A percentile compares a stretch with the other conserved stretches of the same genome.
These are phyloP conservation scores for Poeciliopsis turneri DNA, from an alignment of 2,797 vertebrate genomes.

Conservation along the genomic window DNA sequence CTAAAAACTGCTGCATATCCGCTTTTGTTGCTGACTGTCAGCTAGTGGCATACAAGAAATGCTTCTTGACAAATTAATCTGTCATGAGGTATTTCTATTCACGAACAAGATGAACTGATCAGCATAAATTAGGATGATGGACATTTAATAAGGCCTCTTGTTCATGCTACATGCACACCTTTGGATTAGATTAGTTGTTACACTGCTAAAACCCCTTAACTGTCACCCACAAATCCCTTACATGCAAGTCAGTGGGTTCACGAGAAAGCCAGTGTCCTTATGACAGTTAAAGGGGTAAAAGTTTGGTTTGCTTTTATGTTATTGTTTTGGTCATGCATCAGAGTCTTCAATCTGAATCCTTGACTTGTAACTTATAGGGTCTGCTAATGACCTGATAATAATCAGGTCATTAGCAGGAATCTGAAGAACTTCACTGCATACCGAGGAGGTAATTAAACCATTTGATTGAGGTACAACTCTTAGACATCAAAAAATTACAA, in stretches of 20 bases:
- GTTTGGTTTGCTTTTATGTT: neutral
- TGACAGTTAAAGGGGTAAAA: neutral
- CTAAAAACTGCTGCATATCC: neutral
- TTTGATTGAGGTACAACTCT: too few relatives aligned
- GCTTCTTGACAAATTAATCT: neutral
- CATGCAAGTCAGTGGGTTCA: too few relatives aligned
- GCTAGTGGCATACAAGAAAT: neutral
- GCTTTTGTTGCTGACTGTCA: neutral
- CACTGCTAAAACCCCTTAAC: neutral
- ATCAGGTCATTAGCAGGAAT: too few relatives aligned
- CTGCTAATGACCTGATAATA: too few relatives aligned
- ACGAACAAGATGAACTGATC: neutral
- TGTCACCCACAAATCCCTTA: too few relatives aligned
- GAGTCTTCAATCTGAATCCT: too few relatives aligned
- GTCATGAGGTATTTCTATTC: neutral
- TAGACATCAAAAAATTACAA: too few relatives aligned
- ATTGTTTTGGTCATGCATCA: neutral
- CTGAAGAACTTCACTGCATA: too few relatives aligned
- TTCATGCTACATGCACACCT: neutral
- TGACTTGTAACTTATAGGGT: too few relatives aligned
- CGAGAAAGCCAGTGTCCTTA: too few relatives aligned
- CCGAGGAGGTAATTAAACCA: too few relatives aligned
- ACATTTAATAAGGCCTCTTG: neutral
- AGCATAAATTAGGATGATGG: neutral
- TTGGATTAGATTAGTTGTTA: neutral